Percentiles rank a stretch among this genome's conserved stretches.
Conservation (phyloP, 2,888 invertebrate species). For the Imbricaverruca yamaguchii region DNA sequence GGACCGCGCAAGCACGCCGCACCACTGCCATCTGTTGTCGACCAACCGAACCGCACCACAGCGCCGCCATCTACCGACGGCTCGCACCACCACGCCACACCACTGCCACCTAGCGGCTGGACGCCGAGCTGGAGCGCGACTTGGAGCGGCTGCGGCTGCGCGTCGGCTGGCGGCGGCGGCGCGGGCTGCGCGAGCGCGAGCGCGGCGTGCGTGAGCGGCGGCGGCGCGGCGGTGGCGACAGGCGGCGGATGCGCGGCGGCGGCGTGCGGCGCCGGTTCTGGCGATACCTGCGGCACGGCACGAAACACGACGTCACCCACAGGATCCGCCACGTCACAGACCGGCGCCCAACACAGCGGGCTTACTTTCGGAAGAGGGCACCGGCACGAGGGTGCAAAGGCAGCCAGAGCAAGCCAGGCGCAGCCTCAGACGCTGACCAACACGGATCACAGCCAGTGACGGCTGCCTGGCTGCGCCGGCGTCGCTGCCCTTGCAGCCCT, state of each 20-base stretch:
- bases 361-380: no score
- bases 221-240: constrained; percentile 41
- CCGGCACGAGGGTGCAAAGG: no score
- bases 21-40: not conserved
- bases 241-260: constrained; percentile 40
- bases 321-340: no score
- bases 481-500: no score
- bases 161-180: constrained; percentile 33
- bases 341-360: no score
- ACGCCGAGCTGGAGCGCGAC: constrained; percentile 35
- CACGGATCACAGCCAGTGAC: no score
- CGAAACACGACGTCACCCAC: no score
- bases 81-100: not conserved
- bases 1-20: not conserved
- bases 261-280: constrained; percentile 35
- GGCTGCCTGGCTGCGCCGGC: no score
- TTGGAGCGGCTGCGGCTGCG: constrained; percentile 41
- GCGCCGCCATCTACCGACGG: not conserved
- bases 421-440: no score
- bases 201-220: constrained; percentile 39
- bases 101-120: not conserved
- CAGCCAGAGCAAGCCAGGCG: no score
- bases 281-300: not conserved
- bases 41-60: not conserved
- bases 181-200: constrained; percentile 34